Evolutionary conservation across 2,797 vertebrate genomes (phyloP).

Genomic region (Clarias fuscus): DNA sequence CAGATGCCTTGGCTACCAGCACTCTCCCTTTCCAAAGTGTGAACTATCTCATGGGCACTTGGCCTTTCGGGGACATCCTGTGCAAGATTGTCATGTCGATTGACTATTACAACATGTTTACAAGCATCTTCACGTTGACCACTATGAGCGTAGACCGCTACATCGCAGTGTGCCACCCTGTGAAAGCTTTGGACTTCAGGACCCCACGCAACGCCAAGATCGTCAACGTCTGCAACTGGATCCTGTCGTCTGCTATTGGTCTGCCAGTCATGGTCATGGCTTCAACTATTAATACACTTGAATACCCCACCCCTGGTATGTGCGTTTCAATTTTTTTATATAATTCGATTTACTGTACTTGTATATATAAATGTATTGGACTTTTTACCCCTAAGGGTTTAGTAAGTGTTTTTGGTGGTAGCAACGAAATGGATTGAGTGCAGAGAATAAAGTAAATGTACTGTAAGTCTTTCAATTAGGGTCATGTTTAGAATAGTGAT

Average conservation of each 20-base stretch:
- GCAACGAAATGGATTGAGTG: background rate
- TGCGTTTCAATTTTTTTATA: background rate
- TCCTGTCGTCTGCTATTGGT: constrained; percentile 96
- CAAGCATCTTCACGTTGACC: constrained; percentile 97
- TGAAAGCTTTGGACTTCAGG: constrained; percentile 96
- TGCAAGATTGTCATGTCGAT: constrained; percentile 98
- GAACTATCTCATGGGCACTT: constrained; percentile 97
- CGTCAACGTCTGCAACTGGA: constrained; percentile 99
- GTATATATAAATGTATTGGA: background rate
- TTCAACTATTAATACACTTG: constrained; percentile 71
- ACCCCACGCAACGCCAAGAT: constrained; percentile 97
- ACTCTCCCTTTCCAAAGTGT: constrained; percentile 98
- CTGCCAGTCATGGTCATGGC: constrained; percentile 97
- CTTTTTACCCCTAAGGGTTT: background rate
- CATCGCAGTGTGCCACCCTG: constrained; percentile 94
- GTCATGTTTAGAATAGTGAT: background rate
- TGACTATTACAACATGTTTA: constrained; percentile 99
- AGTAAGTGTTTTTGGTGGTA: background rate
- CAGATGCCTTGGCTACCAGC: constrained; percentile 93
- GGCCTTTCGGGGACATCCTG: constrained; percentile 92
- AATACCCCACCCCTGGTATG: constrained; percentile 16
- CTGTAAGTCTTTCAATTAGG: background rate
- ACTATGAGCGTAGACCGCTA: constrained; percentile 99
- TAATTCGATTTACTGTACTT: background rate
- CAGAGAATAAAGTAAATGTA: background rate